Conservation (phyloP, 2,113 vertebrate genomes). For the Oostethus manadensis region DNA sequence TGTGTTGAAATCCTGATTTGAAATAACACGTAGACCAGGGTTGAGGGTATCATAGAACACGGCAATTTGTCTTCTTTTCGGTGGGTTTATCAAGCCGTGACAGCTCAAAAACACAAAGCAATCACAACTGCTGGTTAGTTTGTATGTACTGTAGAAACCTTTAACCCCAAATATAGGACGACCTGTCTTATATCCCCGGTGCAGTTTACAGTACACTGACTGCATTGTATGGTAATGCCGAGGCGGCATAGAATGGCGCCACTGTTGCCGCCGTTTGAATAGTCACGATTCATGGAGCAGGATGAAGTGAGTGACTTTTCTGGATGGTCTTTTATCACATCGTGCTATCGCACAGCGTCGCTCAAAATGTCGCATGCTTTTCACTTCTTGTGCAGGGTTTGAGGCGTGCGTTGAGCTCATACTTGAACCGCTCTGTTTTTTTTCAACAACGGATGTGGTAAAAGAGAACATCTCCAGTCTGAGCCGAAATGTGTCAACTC, state of each 20-base stretch:
- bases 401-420: not conserved
- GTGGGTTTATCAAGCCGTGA: too few relatives aligned
- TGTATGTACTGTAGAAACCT: too few relatives aligned
- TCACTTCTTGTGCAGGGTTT: not conserved
- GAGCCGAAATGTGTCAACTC: not conserved
- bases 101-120: too few relatives aligned
- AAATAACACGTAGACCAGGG: too few relatives aligned
- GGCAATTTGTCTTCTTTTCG: too few relatives aligned
- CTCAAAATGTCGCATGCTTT: not conserved
- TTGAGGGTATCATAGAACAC: too few relatives aligned
- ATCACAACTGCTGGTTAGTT: too few relatives aligned
- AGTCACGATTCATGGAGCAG: slow-evolving; percentile 45
- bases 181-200: not conserved
- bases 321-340: slow-evolving; percentile 16
- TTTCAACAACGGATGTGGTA: not conserved
- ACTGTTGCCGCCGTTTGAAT: slow-evolving; percentile 57
- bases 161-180: too few relatives aligned
- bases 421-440: too few relatives aligned
- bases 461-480: not conserved
- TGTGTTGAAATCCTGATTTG: too few relatives aligned
- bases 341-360: slow-evolving; percentile 3
- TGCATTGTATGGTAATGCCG: slow-evolving; percentile 46
- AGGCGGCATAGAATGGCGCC: slow-evolving; percentile 42
- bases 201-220: not conserved
- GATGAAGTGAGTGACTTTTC: slow-evolving; percentile 32